Evolutionary conservation across 2,797 vertebrate genomes (phyloP).

Genomic region (Coreius guichenoti): DNA sequence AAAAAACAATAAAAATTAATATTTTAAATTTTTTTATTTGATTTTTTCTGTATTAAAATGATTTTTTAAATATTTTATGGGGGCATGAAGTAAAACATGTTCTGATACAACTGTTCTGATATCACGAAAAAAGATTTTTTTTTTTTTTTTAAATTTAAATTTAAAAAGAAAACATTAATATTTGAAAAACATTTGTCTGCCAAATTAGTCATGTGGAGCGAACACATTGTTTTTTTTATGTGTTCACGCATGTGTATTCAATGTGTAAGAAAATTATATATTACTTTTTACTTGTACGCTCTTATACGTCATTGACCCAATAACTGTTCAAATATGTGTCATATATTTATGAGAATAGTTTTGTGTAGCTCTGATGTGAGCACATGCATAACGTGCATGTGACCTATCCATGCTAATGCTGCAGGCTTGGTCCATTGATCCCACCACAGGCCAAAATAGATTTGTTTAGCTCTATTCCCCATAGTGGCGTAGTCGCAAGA

Average conservation of each 20-base stretch:
- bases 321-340: not conserved
- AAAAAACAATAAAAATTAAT: not conserved
- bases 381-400: constrained; percentile 5
- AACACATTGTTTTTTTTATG: not conserved
- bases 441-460: constrained; percentile 47
- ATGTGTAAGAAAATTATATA: not conserved
- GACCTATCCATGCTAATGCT: constrained; percentile 24
- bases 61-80: no score
- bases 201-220: not conserved
- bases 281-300: not conserved
- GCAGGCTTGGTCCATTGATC: constrained; percentile 47
- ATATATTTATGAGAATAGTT: constrained; percentile 3
- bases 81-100: not conserved
- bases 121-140: no score
- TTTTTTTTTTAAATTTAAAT: no score
- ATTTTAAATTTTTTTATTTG: no score
- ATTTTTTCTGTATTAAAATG: not conserved
- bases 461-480: constrained; percentile 34
- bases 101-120: not conserved
- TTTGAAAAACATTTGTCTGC: not conserved
- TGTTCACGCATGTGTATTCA: not conserved
- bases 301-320: not conserved
- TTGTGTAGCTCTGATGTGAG: constrained; percentile 12
- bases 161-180: not conserved
- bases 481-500: constrained; percentile 29